Evolutionary conservation across 1,140 invertebrate genomes (phyloP), one percentile per base, ranked within the genome.

Genomic region (Bombus pyrosoma): DNA sequence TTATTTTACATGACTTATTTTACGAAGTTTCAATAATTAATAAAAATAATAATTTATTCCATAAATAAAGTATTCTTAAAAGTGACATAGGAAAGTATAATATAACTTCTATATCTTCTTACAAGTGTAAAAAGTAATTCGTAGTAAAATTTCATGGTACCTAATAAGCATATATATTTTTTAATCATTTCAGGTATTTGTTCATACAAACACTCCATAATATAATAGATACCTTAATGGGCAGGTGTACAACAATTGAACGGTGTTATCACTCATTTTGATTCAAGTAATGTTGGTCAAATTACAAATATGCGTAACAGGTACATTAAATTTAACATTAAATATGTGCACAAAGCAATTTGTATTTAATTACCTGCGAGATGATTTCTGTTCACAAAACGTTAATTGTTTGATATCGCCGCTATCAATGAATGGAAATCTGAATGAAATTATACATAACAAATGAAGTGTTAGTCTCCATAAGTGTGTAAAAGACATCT

Each of bases 291-390:
- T 69, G 12, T 41, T 75, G 8, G n/a, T 18, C 64, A 71, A 77
- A 62, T 64, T 43, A 53, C 1, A 41, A 34, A 39, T n/a, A 57
- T 47, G 18, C 6, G 0, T 18, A 34, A 34, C 64, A 34, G 62
- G 22, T 71, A 64, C 1, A 57, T 62, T 68, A 28, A n/a, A 66
- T 32, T 32, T 22, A 53, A 15, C 4, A 25, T 68, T 3, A 66
- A 64, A 41, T 64, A 39, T 34, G 9, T n/a, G 41, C 72, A 3
- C 18, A 6, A 62, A 22, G 2, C 41, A 79, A 39, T 59, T 78
- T 66, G 18, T 15, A 18, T 47, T 6, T 78, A 73, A 75, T 86
- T 85, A 92, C 91, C 90, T 92, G 80, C 82, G 87, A 15, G 71
- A 28, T 12, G 85, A 75, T 53, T 79, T 81, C n/a, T 71, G 59